phyloP scores from a whole-genome alignment of 2,888 invertebrate genomes.

The Ariolimax columbianus region DNA sequence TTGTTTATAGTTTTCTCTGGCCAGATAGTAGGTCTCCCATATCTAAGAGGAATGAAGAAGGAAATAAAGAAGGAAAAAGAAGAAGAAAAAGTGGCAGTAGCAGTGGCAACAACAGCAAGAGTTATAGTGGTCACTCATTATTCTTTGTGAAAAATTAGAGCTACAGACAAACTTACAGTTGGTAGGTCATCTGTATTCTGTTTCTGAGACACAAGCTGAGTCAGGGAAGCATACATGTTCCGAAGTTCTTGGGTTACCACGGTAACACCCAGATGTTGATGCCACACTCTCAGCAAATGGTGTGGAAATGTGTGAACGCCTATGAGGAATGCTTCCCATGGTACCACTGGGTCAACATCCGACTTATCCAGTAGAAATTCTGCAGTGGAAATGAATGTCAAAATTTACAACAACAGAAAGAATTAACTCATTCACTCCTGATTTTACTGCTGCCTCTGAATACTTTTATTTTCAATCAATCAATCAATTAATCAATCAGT shows the following conservation, averaged over 20 bases:
- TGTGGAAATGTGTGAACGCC: slow-evolving; percentile 72
- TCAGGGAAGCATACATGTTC: slow-evolving; percentile 67
- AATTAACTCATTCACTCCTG: too few relatives aligned
- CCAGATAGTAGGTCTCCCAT: too few relatives aligned
- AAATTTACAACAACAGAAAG: background rate
- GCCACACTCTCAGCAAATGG: slow-evolving; percentile 69
- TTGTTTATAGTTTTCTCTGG: too few relatives aligned
- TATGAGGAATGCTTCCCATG: slow-evolving; percentile 71
- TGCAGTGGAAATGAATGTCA: slow-evolving; percentile 48
- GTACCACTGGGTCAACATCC: slow-evolving; percentile 68
- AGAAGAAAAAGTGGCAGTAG: too few relatives aligned
- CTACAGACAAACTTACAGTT: slow-evolving; percentile 51
- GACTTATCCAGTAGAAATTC: slow-evolving; percentile 70
- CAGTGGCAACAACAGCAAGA: too few relatives aligned
- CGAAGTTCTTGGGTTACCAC: slow-evolving; percentile 68
- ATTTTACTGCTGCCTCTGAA: too few relatives aligned
- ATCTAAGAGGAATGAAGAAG: too few relatives aligned
- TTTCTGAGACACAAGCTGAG: slow-evolving; percentile 62
- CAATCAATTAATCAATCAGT: too few relatives aligned
- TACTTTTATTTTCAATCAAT: too few relatives aligned
- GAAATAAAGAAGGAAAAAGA: too few relatives aligned
- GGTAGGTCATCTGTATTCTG: slow-evolving; percentile 66
- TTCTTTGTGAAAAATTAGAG: too few relatives aligned
- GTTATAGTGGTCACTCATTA: too few relatives aligned
- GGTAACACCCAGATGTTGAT: slow-evolving; percentile 64